Evolutionary conservation across 35 echinoderm and acorn worm genomes (phyloP).

Genomic region (Ophioderma brevispina): DNA sequence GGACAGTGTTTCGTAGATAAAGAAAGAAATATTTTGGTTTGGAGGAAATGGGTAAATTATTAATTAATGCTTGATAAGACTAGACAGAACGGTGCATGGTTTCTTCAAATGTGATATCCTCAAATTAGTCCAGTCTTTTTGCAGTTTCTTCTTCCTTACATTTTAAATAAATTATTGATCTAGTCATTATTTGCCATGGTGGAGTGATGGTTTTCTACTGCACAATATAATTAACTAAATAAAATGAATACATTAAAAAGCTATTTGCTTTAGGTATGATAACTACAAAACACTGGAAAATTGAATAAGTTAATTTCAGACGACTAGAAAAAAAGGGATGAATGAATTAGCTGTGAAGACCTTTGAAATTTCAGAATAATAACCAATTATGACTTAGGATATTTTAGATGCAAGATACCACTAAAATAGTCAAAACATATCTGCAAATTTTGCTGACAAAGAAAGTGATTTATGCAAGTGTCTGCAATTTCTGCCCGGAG

Average conservation of each 20-base stretch:
- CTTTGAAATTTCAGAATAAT: too few species aligned
- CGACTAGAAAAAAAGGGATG: too few species aligned
- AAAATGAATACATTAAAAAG: background rate
- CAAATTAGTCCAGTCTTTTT: background rate
- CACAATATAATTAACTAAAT: background rate
- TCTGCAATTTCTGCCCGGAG: too few species aligned
- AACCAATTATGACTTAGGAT: too few species aligned
- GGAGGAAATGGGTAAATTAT: background rate
- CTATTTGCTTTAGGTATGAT: background rate
- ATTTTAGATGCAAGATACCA: too few species aligned
- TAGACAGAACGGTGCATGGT: background rate
- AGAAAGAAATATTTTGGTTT: background rate
- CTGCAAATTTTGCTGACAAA: too few species aligned
- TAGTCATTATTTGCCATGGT: background rate
- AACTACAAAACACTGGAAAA: background rate
- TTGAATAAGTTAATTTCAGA: background rate
- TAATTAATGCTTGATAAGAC: background rate
- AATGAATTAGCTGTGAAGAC: too few species aligned
- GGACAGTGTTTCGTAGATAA: background rate
- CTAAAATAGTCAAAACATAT: too few species aligned
- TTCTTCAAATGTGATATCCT: background rate
- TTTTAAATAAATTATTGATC: too few species aligned
- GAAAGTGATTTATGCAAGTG: too few species aligned
- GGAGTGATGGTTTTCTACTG: background rate
- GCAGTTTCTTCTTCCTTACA: background rate